A percentile compares a stretch with the other conserved stretches of the same genome.
These are phyloP conservation scores for Drosophila pseudotakahashii DNA, from an alignment of 2,888 invertebrate species.

Conservation along the genomic window DNA sequence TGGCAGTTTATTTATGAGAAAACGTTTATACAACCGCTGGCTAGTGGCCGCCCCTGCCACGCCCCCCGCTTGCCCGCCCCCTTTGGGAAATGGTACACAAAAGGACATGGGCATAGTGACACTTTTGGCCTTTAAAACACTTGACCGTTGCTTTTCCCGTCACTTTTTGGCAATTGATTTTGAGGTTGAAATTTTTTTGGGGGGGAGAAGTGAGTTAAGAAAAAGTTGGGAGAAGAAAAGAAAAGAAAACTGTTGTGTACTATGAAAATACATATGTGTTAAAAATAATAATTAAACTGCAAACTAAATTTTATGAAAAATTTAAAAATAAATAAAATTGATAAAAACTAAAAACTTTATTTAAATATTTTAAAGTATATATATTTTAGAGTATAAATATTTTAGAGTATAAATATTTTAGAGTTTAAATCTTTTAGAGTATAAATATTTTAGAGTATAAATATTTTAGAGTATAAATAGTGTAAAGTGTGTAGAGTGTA, in stretches of 20 bases:
- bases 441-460: too few species aligned
- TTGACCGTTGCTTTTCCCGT: conserved; percentile 13
- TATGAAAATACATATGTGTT: neutral
- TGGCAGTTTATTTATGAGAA: conserved; percentile 53
- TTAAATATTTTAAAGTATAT: too few species aligned
- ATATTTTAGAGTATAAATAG: too few species aligned
- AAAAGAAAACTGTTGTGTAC: neutral
- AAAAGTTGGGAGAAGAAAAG: neutral
- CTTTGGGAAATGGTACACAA: conserved; percentile 11
- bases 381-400: too few species aligned
- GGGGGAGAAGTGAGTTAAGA: too few species aligned
- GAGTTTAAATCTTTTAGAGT: too few species aligned
- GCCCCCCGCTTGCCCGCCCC: neutral
- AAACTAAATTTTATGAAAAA: too few species aligned
- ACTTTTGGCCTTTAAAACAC: conserved; percentile 35
- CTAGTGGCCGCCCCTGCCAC: conserved; percentile 4
- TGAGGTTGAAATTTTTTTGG: neutral
- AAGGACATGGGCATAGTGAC: conserved; percentile 24
- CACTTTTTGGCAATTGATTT: neutral
- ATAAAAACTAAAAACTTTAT: too few species aligned
- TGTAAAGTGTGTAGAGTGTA: too few species aligned
- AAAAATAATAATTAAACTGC: neutral
- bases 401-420: too few species aligned
- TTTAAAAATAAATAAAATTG: too few species aligned
- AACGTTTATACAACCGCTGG: conserved; percentile 44